These are phyloP conservation scores for Coryphaenoides rupestris DNA, from an alignment of 2,113 vertebrate genomes.

Conservation along the genomic window DNA sequence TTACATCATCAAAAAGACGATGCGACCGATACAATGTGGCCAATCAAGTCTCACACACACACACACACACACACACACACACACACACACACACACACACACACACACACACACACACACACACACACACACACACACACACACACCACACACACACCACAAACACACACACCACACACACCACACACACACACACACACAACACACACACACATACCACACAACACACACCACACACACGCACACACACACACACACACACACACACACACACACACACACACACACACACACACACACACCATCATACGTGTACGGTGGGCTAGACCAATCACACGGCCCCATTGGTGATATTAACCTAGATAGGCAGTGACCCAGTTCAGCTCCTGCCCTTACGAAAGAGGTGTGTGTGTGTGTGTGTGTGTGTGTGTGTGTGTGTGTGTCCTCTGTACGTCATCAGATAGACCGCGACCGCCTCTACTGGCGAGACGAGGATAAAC, in stretches of 20 bases:
- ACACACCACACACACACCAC: neutral
- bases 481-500: constrained; percentile 21
- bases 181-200: constrained; percentile 15
- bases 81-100: neutral
- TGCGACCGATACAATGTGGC: neutral
- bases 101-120: constrained; percentile 6
- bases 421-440: no score
- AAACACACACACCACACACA: neutral
- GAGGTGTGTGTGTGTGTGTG: neutral
- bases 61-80: no score
- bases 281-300: constrained; percentile 18
- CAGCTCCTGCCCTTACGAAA: constrained; percentile 16
- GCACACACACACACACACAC: no score
- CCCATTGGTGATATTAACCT: constrained; percentile 51
- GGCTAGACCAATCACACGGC: constrained; percentile 17
- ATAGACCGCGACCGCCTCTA: neutral
- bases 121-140: constrained; percentile 1
- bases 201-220: no score
- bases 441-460: no score
- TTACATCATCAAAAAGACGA: constrained; percentile 1
- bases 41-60: no score
- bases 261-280: neutral
- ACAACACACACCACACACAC: no score
- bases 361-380: constrained; percentile 61
- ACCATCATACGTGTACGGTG: neutral